phyloP scores from a whole-genome alignment of 2,113 vertebrate species.

The Otus sunia region DNA sequence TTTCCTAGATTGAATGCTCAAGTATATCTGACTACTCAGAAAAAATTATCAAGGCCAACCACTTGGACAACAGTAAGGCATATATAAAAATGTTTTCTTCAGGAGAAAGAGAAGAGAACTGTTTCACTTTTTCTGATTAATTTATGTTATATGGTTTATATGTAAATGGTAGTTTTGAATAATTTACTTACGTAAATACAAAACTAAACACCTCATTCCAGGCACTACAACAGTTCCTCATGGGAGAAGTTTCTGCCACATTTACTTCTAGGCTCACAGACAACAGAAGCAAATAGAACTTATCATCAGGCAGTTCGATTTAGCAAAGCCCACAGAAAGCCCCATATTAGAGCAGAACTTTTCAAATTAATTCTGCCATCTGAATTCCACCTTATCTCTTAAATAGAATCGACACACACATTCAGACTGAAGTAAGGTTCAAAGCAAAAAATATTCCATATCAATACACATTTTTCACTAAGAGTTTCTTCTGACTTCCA shows the following conservation, averaged over 20 bases:
- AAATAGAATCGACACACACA: not conserved
- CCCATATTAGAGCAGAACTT: not conserved
- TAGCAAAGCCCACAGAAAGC: not conserved
- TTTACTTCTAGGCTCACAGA: not conserved
- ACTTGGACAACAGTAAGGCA: conserved; percentile 92
- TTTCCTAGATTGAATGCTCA: conserved; percentile 93
- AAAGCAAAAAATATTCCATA: not conserved
- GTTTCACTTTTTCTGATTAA: not conserved
- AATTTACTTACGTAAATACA: not conserved
- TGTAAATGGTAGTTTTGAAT: not conserved
- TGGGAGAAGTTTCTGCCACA: not conserved
- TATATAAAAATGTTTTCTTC: not conserved
- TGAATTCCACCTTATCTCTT: not conserved
- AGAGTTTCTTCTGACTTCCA: not conserved
- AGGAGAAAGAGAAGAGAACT: not conserved
- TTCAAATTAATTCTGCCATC: not conserved
- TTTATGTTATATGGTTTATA: not conserved
- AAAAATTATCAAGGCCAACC: conserved; percentile 98
- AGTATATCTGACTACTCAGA: conserved; percentile 98
- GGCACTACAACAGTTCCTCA: not conserved
- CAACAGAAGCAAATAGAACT: not conserved
- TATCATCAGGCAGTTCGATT: not conserved
- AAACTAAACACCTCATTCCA: not conserved
- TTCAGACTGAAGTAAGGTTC: not conserved
- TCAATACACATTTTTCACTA: not conserved